phyloP scores from a whole-genome alignment of 1,140 invertebrate species.

The Bombus waltoni region DNA sequence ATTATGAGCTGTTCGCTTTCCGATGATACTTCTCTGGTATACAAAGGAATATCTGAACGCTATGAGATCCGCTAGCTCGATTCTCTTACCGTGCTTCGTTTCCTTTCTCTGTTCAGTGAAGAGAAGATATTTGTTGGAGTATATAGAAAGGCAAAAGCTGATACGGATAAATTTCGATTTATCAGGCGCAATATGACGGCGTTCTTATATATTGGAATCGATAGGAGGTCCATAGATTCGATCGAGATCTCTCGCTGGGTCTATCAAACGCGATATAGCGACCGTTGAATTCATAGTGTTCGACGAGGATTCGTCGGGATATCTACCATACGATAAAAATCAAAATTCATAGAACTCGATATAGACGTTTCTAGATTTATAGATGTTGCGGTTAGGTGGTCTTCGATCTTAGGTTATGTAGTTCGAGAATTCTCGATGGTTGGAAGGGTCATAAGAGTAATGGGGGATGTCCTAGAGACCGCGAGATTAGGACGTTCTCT shows the following conservation, averaged over 20 bases:
- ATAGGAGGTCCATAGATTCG: too few relatives aligned
- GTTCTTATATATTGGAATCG: too few relatives aligned
- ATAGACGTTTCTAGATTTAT: too few relatives aligned
- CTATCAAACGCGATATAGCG: too few relatives aligned
- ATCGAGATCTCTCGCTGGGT: too few relatives aligned
- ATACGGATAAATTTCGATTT: neutral
- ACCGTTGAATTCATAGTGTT: too few relatives aligned
- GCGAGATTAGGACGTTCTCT: too few relatives aligned
- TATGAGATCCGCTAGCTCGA: slow-evolving; percentile 22
- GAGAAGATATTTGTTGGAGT: neutral
- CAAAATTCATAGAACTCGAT: neutral
- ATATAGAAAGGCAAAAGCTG: neutral
- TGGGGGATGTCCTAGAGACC: too few relatives aligned
- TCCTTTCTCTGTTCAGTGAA: slow-evolving; percentile 20
- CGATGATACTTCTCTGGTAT: slow-evolving; percentile 35
- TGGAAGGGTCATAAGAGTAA: neutral
- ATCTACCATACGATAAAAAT: too few relatives aligned
- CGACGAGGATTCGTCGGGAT: too few relatives aligned
- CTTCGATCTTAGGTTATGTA: neutral
- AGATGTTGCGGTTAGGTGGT: neutral
- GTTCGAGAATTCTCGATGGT: neutral
- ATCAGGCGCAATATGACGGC: neutral
- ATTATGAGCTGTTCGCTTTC: slow-evolving; percentile 52
- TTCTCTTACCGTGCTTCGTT: slow-evolving; percentile 20
- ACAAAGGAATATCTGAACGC: slow-evolving; percentile 9